phyloP scores from a whole-genome alignment of 2,888 invertebrate species.

The Phyllotreta cruciferae region DNA sequence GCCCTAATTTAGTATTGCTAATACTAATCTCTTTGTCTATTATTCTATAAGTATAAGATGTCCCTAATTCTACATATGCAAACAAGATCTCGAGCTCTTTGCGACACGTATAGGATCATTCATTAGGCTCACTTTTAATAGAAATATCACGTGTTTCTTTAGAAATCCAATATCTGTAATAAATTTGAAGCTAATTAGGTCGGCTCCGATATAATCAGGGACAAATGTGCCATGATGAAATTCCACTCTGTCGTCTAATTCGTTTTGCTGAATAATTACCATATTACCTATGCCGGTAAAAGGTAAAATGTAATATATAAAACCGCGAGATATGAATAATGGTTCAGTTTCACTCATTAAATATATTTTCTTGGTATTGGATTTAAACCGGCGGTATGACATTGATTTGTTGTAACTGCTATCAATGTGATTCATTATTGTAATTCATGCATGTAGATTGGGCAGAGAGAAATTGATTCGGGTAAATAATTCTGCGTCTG shows the following conservation, averaged over 20 bases:
- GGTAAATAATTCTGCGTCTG: no score
- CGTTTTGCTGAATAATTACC: constrained; percentile 1
- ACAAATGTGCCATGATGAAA: constrained; percentile 16
- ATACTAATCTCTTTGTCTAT: no score
- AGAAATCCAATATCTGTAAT: neutral
- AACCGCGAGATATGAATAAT: constrained; percentile 24
- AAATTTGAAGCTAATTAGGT: constrained; percentile 3
- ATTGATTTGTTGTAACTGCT: constrained; percentile 23
- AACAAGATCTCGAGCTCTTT: no score
- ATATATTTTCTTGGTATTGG: constrained; percentile 15
- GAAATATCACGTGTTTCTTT: no score
- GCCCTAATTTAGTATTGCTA: no score
- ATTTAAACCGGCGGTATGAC: constrained; percentile 22
- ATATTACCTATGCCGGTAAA: constrained; percentile 14
- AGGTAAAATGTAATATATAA: constrained; percentile 13
- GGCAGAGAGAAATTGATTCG: no score
- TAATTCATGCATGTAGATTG: constrained; percentile 7
- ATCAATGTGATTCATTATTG: constrained; percentile 20
- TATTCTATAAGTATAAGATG: no score
- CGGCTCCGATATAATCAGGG: constrained; percentile 4
- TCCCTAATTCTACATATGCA: no score
- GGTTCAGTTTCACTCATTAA: constrained; percentile 18
- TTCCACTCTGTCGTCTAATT: constrained; percentile 9
- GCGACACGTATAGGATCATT: no score
- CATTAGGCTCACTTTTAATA: no score